A percentile compares a stretch with the other conserved stretches of the same genome.
These are phyloP conservation scores for Cavia aperea DNA, from an alignment of 2,113 vertebrate genomes.

Conservation along the genomic window DNA sequence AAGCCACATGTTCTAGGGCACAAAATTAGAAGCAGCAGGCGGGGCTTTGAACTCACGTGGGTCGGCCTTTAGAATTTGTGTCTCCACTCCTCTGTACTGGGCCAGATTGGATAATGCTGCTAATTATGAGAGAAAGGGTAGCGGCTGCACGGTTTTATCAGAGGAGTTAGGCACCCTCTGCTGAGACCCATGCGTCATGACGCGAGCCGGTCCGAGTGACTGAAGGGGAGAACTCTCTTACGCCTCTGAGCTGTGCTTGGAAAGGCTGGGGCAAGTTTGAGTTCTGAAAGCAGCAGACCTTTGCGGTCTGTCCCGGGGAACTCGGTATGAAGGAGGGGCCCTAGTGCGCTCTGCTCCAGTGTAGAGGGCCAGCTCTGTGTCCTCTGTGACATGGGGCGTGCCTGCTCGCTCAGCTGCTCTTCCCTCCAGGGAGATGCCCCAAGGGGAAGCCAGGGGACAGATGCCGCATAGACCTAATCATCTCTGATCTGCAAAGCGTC, in stretches of 20 bases:
- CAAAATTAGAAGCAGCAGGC: background rate
- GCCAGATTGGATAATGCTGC: background rate
- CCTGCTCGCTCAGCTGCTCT: background rate
- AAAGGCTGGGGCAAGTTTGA: background rate
- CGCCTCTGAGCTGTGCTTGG: background rate
- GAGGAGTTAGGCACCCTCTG: background rate
- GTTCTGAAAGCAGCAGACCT: background rate
- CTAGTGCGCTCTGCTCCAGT: background rate
- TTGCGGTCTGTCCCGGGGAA: background rate
- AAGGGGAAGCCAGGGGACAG: background rate
- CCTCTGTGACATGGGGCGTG: background rate
- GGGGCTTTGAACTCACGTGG: background rate
- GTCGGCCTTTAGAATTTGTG: background rate
- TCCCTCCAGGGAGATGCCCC: background rate
- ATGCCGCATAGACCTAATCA: background rate
- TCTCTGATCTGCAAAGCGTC: background rate
- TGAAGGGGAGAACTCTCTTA: background rate
- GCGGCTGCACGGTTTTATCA: background rate
- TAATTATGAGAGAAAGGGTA: conserved; percentile 7
- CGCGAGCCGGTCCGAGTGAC: background rate
- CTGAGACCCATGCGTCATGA: background rate
- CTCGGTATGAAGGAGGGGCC: background rate
- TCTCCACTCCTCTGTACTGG: background rate
- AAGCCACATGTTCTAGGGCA: background rate
- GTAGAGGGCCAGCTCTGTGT: background rate